These are phyloP conservation scores for Lamellibrachia columna DNA, from an alignment of 2,888 invertebrate genomes.

Conservation along the genomic window DNA sequence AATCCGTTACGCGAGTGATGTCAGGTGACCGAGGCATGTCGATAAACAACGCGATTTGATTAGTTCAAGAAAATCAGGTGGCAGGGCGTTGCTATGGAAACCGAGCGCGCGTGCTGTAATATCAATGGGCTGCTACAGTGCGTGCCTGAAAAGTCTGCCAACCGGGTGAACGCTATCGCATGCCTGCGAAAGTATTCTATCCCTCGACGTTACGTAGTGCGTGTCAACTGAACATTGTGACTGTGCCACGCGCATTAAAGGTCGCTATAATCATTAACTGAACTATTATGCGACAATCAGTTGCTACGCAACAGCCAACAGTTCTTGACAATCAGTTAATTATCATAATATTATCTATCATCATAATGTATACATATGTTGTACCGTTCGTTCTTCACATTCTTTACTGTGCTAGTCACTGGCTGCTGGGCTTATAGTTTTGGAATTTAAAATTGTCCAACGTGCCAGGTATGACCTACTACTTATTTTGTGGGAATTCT, in stretches of 20 bases:
- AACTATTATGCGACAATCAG: neutral
- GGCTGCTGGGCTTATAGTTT: neutral
- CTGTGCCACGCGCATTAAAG: neutral
- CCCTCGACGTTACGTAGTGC: neutral
- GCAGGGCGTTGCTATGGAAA: neutral
- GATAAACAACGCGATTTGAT: slow-evolving; percentile 12
- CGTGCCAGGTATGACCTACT: too few relatives aligned
- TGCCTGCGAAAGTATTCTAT: neutral
- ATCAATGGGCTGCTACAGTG: neutral
- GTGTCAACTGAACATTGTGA: neutral
- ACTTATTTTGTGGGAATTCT: neutral
- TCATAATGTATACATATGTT: neutral
- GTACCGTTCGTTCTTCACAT: neutral
- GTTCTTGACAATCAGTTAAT: neutral
- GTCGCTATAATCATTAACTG: neutral
- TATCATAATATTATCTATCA: neutral
- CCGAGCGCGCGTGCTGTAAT: neutral
- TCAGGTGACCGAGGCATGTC: slow-evolving; percentile 6
- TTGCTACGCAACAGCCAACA: neutral
- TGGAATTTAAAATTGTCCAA: neutral
- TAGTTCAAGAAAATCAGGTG: slow-evolving; percentile 16
- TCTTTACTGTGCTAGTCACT: neutral
- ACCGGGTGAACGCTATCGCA: neutral
- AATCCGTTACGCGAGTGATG: neutral
- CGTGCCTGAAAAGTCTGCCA: neutral